Conservation (phyloP, 2,797 vertebrate genomes). For the Anas bernieri region DNA sequence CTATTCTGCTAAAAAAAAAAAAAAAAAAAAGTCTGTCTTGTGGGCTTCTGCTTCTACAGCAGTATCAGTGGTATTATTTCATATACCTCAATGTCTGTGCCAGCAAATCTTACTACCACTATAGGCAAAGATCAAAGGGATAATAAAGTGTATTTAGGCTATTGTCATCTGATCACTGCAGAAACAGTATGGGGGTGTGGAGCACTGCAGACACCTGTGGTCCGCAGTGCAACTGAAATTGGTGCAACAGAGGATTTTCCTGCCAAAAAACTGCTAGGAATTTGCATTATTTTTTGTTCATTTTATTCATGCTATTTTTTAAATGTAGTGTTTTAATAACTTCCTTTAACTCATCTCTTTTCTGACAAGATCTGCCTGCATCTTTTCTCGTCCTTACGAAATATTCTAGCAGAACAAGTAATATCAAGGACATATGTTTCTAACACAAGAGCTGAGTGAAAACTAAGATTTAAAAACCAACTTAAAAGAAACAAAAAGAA, state of each 20-base stretch:
- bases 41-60: neutral
- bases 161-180: neutral
- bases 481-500: neutral
- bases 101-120: neutral
- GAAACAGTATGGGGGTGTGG: neutral
- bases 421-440: neutral
- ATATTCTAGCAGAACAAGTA: neutral
- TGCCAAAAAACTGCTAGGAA: neutral
- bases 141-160: neutral
- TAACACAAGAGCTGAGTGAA: neutral
- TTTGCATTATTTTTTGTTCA: neutral
- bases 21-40: too few relatives aligned
- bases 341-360: neutral
- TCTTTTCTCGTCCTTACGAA: neutral
- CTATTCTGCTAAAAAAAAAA: too few relatives aligned
- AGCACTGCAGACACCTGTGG: neutral
- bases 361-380: neutral
- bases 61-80: neutral
- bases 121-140: neutral
- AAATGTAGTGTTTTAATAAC: neutral
- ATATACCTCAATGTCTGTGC: accelerated
- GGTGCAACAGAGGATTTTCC: neutral
- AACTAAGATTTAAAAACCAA: neutral
- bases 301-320: neutral
- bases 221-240: neutral